Base-by-base conservation (phyloP, 2,113 vertebrate species). In the Aegotheles bennettii region DNA sequence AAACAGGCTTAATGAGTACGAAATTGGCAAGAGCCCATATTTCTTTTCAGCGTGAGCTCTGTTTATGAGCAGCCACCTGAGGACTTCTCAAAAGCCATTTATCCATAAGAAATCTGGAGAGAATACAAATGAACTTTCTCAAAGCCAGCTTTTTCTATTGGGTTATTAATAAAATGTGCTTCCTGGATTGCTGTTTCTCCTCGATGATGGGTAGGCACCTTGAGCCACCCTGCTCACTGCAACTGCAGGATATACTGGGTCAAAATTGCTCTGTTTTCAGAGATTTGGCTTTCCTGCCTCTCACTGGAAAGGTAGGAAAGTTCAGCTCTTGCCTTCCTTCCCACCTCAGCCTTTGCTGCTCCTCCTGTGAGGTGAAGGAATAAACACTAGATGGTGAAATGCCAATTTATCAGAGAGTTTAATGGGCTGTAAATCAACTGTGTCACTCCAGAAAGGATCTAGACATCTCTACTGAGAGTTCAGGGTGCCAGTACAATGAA, bases 1-100 rank as follows among this genome's bases (percentile, higher is more conserved):
- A 94, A 96, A 80, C 63, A 94, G 70, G 35, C 61, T 95, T 92
- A 96, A 95, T 95, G 95, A 95, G 36, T 28, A 51, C n/a, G 89
- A 57, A 69, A 33, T 11, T 93, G 68, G 84, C 67, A 95, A 89
- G 73, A 93, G n/a, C 50, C 35, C 3, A 0, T 59, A 73, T 88
- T 76, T 79, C 57, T 83, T 86, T 85, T 83, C 86, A 86, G 42
- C 29, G 3, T 67, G 75, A 89, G 42, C 45, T 92, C 33, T 80
- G 50, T 45, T 88, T 84, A 57, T 67, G 11, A 77, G 24, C 15
- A 86, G 31, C 36, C 50, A 67, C 45, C 60, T 74, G 42, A 67
- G 67, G 40, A 80, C 21, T 61, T 90, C 57, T 47, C 13, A 50
- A 92, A 88, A 90, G 36, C 56, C 1, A 0, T 71, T 95, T 80